Percentiles rank a stretch among this genome's conserved stretches.
These are phyloP conservation scores for Alouatta caraya DNA, from an alignment of 2,797 vertebrate species.

Conservation along the genomic window DNA sequence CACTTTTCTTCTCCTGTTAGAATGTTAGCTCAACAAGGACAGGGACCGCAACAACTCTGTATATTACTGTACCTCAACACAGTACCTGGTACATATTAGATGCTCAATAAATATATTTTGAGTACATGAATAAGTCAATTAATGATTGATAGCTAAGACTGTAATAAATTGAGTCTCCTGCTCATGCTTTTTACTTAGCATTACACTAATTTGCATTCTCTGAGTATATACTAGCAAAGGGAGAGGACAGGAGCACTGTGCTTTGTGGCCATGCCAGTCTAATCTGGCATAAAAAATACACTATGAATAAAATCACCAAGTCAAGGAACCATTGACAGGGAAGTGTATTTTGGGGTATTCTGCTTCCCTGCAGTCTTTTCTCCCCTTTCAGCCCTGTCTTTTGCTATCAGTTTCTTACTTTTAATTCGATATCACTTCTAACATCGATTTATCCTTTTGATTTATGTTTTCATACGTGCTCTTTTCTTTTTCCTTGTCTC, in stretches of 20 bases:
- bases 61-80: background rate
- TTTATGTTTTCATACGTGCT: slow-evolving; percentile 53
- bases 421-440: slow-evolving; percentile 25
- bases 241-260: background rate
- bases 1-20: background rate
- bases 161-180: background rate
- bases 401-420: background rate
- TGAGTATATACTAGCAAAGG: background rate
- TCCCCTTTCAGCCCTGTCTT: background rate
- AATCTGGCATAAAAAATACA: background rate
- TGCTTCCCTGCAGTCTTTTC: background rate
- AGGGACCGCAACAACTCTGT: background rate
- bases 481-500: slow-evolving; percentile 37
- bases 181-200: background rate
- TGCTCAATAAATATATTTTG: background rate
- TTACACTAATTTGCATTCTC: background rate
- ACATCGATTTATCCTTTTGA: slow-evolving; percentile 56
- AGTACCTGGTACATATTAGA: background rate
- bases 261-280: background rate
- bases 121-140: background rate
- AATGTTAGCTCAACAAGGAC: background rate
- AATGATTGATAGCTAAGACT: background rate
- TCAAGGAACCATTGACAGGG: background rate
- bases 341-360: background rate
- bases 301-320: background rate